Base-by-base conservation (phyloP, 1,140 invertebrate genomes). In the Penaeus vannamei region DNA sequence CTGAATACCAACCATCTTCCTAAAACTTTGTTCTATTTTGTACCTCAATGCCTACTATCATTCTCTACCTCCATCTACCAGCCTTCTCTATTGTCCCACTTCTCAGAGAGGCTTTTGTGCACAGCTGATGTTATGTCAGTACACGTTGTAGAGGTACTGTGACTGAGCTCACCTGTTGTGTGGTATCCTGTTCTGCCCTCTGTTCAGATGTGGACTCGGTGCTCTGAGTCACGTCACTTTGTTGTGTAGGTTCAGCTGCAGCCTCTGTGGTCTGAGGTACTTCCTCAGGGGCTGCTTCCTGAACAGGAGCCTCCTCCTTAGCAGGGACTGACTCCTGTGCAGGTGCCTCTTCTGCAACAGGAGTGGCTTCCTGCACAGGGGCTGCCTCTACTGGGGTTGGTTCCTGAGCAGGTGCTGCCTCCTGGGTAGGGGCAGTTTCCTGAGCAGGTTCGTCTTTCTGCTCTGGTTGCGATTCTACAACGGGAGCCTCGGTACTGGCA, bases 131-230 rank as follows among this genome's bases (percentile, higher is more conserved):
- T 53, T 53, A 53, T 53, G 53, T 53, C 53, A 53, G 53, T 53
- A 53, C 53, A n/a, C 60, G 84, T 26, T 46, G n/a, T 26, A 36
- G 29, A 76, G 72, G 59, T 60, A 29, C 14, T 72, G 42, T 77
- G 26, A 29, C 23, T 61, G 62, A 20, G n/a, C 87, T 89, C 87
- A 89, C 87, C 87, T 89, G 80, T 76, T 84, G 81, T 89, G 82
- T 84, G 69, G 87, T 66, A 62, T 89, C 87, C 81, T 84, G 82
- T 69, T 80, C 85, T 86, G 85, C 85, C 79, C 72, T 86, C 85
- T 86, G 69, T 82, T 89, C 87, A 61, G 87, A n/a, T 84, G 82
- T 89, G 69, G 72, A 84, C 72, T 89, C 87, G 61, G 42, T 83
- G 80, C 64, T 84, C n/a, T 69, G 62, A 83, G 72, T 60, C 64